Evolutionary conservation across 2,113 vertebrate genomes (phyloP).

Genomic region (Setophaga petechia): DNA sequence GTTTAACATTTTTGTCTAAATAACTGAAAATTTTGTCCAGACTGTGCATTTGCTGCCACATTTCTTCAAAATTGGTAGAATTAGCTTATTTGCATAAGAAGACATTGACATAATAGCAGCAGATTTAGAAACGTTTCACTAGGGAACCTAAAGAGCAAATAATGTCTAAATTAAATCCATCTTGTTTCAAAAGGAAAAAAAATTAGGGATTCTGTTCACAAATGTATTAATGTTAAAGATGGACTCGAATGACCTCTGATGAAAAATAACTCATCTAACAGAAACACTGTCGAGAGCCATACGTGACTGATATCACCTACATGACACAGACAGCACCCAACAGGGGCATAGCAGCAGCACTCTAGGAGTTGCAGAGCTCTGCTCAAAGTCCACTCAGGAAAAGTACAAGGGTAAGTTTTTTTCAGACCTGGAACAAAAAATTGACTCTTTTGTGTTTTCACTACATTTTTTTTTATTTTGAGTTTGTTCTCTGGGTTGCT

Average conservation of each 20-base stretch:
- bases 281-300: neutral
- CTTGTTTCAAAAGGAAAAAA: neutral
- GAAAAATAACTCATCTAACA: neutral
- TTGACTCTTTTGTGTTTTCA: neutral
- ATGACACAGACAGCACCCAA: neutral
- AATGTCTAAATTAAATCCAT: neutral
- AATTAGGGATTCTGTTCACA: neutral
- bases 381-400: neutral
- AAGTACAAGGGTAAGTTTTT: neutral
- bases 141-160: neutral
- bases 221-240: neutral
- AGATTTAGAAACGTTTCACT: neutral
- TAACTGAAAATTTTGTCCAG: neutral
- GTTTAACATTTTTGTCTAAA: neutral
- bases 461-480: neutral
- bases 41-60: neutral
- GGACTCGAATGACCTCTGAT: neutral
- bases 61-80: neutral
- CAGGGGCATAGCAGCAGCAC: neutral
- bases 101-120: neutral
- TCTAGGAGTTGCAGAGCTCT: neutral
- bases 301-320: accelerated
- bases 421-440: neutral
- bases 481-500: neutral
- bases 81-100: neutral